Evolutionary conservation across 2,888 invertebrate genomes (phyloP).

Genomic region (Sisyra nigra): DNA sequence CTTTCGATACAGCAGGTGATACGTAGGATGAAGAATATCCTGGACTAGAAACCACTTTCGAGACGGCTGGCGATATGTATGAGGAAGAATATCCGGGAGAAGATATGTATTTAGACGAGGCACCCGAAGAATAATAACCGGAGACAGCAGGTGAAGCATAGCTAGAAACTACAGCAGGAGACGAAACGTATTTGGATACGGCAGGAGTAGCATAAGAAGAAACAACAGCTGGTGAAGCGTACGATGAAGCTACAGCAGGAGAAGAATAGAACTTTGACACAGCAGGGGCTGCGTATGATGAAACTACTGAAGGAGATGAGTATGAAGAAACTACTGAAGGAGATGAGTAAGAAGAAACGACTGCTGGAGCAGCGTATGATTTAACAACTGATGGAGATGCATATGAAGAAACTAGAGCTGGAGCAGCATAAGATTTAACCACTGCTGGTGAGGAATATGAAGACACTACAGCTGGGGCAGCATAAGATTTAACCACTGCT

Average conservation of each 20-base stretch:
- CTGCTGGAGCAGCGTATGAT: slow-evolving; percentile 25
- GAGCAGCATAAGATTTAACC: slow-evolving; percentile 15
- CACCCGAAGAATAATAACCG: slow-evolving; percentile 6
- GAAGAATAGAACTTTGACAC: slow-evolving; percentile 15
- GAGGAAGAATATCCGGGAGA: slow-evolving; percentile 4
- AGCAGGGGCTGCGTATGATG: slow-evolving; percentile 11
- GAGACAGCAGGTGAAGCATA: slow-evolving; percentile 7
- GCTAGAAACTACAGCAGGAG: slow-evolving; percentile 6
- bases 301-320: slow-evolving; percentile 7
- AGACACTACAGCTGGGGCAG: slow-evolving; percentile 13
- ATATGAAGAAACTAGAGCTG: slow-evolving; percentile 14
- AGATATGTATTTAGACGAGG: slow-evolving; percentile 5
- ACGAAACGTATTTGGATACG: slow-evolving; percentile 7
- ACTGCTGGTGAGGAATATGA: slow-evolving; percentile 12
- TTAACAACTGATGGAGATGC: slow-evolving; percentile 16
- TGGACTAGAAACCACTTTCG: slow-evolving; percentile 6
- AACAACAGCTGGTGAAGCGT: slow-evolving; percentile 16
- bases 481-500: slow-evolving; percentile 15
- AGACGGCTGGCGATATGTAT: slow-evolving; percentile 8
- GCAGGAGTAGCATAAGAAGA: slow-evolving; percentile 11
- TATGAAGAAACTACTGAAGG: slow-evolving; percentile 3
- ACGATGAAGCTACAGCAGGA: slow-evolving; percentile 11
- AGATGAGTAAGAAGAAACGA: slow-evolving; percentile 23
- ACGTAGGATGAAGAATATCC: slow-evolving; percentile 21
- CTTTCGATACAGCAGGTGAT: slow-evolving; percentile 7